These are phyloP conservation scores for Hesperophylax magnus DNA, from an alignment of 1,140 invertebrate genomes.

Conservation along the genomic window DNA sequence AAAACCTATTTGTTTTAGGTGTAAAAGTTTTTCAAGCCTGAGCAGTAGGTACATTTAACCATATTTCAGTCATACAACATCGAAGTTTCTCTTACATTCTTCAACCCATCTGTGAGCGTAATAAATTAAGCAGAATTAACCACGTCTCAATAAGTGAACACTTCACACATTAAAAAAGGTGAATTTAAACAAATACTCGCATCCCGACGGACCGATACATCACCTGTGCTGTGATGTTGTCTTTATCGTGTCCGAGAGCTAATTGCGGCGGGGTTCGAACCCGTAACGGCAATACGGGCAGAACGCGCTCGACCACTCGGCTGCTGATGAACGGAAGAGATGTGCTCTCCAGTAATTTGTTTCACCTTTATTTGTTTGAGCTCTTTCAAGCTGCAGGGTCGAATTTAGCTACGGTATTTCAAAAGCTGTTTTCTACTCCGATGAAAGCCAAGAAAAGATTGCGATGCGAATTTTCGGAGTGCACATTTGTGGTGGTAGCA, in stretches of 20 bases:
- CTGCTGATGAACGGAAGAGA: slow-evolving; percentile 51
- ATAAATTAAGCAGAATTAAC: background rate
- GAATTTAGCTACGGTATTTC: background rate
- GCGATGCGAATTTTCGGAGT: no score
- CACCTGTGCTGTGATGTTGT: background rate
- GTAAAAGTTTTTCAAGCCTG: no score
- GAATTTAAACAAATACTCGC: background rate
- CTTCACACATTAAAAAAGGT: background rate
- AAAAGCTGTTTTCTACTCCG: no score
- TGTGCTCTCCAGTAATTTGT: slow-evolving; percentile 53
- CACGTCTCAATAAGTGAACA: background rate
- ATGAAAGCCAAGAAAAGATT: no score
- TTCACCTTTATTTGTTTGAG: slow-evolving; percentile 57
- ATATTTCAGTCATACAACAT: no score
- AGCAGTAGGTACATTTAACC: no score
- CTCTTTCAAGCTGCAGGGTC: slow-evolving; percentile 31
- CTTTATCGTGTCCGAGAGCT: slow-evolving; percentile 15
- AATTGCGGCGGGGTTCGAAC: slow-evolving; percentile 26
- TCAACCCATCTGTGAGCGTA: background rate
- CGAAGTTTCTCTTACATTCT: no score
- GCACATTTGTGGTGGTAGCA: no score
- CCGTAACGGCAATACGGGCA: background rate
- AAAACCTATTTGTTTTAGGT: no score
- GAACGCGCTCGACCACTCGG: background rate
- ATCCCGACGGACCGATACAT: background rate